These are phyloP conservation scores for Anarhynchus alexandrinus DNA, from an alignment of 2,113 vertebrate species.

Conservation along the genomic window DNA sequence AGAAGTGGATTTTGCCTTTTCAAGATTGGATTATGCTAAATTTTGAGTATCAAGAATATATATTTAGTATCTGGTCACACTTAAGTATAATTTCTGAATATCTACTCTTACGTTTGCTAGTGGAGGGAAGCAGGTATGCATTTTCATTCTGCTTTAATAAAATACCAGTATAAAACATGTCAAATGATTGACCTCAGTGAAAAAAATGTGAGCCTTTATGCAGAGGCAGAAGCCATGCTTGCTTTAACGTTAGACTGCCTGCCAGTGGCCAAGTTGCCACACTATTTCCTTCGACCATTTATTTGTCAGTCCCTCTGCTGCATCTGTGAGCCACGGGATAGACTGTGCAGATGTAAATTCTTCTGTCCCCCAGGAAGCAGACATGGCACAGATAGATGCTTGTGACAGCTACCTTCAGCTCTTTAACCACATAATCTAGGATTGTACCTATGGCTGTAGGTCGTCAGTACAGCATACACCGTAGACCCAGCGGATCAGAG, in stretches of 20 bases:
- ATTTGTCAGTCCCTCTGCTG: not conserved
- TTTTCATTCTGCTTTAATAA: not conserved
- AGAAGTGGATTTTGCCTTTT: not conserved
- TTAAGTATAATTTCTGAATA: not conserved
- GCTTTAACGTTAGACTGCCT: not conserved
- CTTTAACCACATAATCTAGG: not conserved
- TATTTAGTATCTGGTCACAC: not conserved
- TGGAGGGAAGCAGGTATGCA: not conserved
- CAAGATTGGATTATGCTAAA: not conserved
- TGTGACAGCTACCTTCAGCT: not conserved
- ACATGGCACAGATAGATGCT: not conserved
- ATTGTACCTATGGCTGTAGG: not conserved
- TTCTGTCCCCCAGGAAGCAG: not conserved
- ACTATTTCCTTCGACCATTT: not conserved
- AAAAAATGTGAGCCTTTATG: not conserved
- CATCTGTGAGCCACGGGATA: not conserved
- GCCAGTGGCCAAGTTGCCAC: not conserved
- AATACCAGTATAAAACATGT: not conserved
- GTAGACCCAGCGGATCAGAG: not conserved
- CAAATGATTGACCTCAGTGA: not conserved
- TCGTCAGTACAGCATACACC: fast-evolving
- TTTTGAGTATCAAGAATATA: not conserved
- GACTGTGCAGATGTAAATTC: not conserved
- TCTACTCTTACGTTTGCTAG: not conserved
- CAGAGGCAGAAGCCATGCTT: not conserved